Evolutionary conservation across 2,888 invertebrate genomes (phyloP).

Genomic region (Chrysotoxum bicinctum): DNA sequence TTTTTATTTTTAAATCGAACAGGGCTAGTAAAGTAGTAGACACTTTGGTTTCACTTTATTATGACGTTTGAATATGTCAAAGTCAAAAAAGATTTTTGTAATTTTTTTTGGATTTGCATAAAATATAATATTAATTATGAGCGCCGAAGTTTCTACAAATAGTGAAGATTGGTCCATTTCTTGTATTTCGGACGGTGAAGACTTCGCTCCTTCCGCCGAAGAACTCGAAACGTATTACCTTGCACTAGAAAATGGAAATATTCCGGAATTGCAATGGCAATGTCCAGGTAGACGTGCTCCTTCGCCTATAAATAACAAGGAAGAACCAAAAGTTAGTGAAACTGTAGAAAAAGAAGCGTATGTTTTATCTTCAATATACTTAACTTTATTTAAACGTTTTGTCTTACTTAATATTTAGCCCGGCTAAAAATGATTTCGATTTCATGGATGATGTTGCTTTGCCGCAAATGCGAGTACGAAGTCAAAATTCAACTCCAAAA

Average conservation of each 20-base stretch:
- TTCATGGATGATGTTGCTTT: conserved; percentile 92
- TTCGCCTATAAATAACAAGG: conserved; percentile 84
- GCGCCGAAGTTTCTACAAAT: conserved; percentile 82
- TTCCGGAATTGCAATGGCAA: conserved; percentile 89
- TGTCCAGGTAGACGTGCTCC: conserved; percentile 90
- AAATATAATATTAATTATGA: conserved; percentile 56
- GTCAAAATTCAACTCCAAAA: conserved; percentile 88
- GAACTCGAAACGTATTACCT: conserved; percentile 89
- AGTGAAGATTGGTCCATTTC: conserved; percentile 83
- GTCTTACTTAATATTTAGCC: conserved; percentile 76
- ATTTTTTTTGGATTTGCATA: background rate
- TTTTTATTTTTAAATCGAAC: background rate
- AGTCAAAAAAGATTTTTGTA: background rate
- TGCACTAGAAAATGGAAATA: conserved; percentile 86
- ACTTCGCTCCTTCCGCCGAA: conserved; percentile 86
- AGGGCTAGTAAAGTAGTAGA: background rate
- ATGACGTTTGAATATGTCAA: background rate
- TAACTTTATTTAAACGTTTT: background rate
- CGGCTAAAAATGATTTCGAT: conserved; percentile 88
- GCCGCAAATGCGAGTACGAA: conserved; percentile 88
- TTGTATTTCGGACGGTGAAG: conserved; percentile 80
- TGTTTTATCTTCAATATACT: conserved; percentile 32
- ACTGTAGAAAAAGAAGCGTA: conserved; percentile 82
- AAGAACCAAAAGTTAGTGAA: conserved; percentile 81
- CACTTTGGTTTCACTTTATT: background rate